phyloP scores from a whole-genome alignment of 2,113 vertebrate species.

The Tichodroma muraria region DNA sequence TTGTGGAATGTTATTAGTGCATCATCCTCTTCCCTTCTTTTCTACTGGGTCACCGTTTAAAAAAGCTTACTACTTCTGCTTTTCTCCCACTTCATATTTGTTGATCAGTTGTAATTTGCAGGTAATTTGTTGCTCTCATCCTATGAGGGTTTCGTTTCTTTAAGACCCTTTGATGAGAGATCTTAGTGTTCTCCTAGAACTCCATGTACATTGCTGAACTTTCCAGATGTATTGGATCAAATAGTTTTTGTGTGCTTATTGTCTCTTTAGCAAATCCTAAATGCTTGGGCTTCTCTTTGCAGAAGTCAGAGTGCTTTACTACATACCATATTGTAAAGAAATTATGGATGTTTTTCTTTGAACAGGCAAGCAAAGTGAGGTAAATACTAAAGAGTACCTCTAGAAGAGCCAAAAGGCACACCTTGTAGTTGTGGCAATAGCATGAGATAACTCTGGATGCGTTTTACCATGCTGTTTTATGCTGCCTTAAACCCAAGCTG shows the following conservation, averaged over 20 bases:
- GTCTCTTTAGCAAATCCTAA: background rate
- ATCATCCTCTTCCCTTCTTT: background rate
- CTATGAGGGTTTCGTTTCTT: background rate
- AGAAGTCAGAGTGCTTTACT: background rate
- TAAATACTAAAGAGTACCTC: background rate
- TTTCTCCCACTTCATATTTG: background rate
- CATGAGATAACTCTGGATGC: background rate
- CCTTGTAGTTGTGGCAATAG: background rate
- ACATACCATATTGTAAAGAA: background rate
- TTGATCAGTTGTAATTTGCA: background rate
- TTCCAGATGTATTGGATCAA: background rate
- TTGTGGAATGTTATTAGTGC: background rate
- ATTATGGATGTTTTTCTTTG: background rate
- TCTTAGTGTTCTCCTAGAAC: background rate
- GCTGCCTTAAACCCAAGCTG: background rate
- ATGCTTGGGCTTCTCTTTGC: background rate
- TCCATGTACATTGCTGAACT: background rate
- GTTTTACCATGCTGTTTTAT: conserved; percentile 41
- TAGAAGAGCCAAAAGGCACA: conserved; percentile 15
- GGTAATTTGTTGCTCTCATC: background rate
- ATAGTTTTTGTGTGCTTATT: background rate
- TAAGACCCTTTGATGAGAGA: background rate
- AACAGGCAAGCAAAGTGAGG: background rate
- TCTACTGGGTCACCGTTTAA: background rate
- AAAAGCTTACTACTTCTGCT: background rate